A percentile compares a stretch with the other conserved stretches of the same genome.
Conservation (phyloP, 2,113 vertebrate species). For the Tamias sibiricus region DNA sequence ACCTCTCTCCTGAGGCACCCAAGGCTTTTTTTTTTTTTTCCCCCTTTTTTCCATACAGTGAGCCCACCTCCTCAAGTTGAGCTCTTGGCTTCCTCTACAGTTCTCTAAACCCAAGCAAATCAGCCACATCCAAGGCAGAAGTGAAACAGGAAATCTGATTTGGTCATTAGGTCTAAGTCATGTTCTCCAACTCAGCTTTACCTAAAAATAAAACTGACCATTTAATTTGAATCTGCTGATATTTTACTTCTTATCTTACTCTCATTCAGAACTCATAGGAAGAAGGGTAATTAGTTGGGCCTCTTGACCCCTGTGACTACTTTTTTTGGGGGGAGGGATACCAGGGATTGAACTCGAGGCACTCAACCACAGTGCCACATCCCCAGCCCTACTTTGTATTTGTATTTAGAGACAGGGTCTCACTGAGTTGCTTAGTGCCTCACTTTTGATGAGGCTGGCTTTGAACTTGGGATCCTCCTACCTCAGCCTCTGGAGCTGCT, state of each 20-base stretch:
- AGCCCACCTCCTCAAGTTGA: neutral
- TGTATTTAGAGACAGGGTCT: no score
- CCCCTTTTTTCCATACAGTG: no score
- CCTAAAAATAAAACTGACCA: conserved; percentile 3
- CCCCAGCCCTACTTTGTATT: no score
- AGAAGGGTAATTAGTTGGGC: neutral
- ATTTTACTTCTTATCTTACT: neutral
- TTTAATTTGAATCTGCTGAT: neutral
- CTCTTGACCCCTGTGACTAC: neutral
- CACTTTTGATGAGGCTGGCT: no score
- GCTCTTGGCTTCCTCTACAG: fast-evolving
- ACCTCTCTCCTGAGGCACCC: neutral
- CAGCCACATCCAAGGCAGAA: neutral
- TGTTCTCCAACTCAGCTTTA: neutral
- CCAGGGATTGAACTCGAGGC: no score
- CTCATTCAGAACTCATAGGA: neutral
- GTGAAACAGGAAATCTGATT: neutral
- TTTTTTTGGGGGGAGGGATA: no score
- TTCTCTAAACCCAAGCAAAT: neutral
- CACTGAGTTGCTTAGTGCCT: no score
- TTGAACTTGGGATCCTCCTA: no score
- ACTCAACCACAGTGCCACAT: no score
- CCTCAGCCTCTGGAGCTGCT: no score
- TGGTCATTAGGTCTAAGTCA: neutral
- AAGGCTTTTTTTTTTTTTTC: neutral